phyloP scores from a whole-genome alignment of 2,113 vertebrate species.

The Butorides virescens region DNA sequence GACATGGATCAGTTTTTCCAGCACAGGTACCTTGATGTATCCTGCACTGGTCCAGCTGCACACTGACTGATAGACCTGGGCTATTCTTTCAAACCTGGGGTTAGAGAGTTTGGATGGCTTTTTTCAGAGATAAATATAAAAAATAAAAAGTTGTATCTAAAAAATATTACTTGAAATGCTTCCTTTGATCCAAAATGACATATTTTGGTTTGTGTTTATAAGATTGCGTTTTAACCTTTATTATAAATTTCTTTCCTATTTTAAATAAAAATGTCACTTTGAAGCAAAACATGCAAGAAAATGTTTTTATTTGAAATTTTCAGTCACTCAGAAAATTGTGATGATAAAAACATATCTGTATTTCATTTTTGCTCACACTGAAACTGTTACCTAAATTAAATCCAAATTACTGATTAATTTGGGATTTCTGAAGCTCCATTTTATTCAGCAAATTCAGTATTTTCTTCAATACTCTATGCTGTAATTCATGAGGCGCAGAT shows the following conservation, averaged over 20 bases:
- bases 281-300: background rate
- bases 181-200: background rate
- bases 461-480: background rate
- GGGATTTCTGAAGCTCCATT: background rate
- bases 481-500: background rate
- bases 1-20: background rate
- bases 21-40: background rate
- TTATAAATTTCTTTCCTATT: background rate
- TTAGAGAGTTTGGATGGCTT: background rate
- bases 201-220: background rate
- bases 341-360: background rate
- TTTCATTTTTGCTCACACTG: background rate
- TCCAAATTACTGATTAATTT: background rate
- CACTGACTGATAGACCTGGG: background rate
- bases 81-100: background rate
- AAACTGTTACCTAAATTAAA: background rate
- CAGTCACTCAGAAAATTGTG: background rate
- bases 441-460: background rate
- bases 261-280: background rate
- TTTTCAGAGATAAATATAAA: background rate
- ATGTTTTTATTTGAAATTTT: background rate
- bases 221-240: background rate
- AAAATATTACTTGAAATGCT: background rate
- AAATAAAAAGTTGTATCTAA: background rate
- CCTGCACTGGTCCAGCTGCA: background rate